Evolutionary conservation across 2,888 invertebrate genomes (phyloP).

Genomic region (Pardosa pseudoannulata): DNA sequence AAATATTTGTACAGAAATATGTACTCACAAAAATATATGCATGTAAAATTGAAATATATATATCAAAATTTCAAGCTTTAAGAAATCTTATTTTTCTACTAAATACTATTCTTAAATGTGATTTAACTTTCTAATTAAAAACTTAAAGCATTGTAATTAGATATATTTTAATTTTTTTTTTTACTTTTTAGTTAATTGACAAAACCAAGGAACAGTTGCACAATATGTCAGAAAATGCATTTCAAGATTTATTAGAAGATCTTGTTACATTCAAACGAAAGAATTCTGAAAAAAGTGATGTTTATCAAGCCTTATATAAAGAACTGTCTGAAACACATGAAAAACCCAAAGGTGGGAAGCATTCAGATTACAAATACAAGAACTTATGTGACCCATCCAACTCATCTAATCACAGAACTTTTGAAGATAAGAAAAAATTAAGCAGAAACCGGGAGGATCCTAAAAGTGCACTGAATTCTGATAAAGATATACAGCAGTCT

Average conservation of each 20-base stretch:
- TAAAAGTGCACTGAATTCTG: conserved; percentile 29
- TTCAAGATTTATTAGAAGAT: neutral
- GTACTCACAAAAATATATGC: too few species aligned
- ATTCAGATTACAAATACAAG: neutral
- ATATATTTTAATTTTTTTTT: too few species aligned
- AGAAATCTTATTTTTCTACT: too few species aligned
- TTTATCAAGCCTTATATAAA: neutral
- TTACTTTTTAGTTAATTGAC: neutral
- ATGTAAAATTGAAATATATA: too few species aligned
- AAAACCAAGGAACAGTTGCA: neutral
- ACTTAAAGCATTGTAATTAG: too few species aligned
- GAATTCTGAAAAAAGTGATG: neutral
- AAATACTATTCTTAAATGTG: too few species aligned
- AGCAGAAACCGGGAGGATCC: conserved; percentile 33
- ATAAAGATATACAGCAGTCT: conserved; percentile 46
- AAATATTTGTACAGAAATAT: too few species aligned
- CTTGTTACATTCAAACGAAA: neutral
- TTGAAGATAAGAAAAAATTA: conserved; percentile 31
- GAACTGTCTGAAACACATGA: neutral
- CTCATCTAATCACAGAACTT: conserved; percentile 29
- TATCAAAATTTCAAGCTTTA: too few species aligned
- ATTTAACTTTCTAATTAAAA: too few species aligned
- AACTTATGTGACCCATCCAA: conserved; percentile 10
- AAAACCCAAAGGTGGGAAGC: neutral
- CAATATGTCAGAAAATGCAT: neutral